Conservation (phyloP, 37 sponge, comb jelly and placozoan genomes). For the Spongilla lacustris region DNA sequence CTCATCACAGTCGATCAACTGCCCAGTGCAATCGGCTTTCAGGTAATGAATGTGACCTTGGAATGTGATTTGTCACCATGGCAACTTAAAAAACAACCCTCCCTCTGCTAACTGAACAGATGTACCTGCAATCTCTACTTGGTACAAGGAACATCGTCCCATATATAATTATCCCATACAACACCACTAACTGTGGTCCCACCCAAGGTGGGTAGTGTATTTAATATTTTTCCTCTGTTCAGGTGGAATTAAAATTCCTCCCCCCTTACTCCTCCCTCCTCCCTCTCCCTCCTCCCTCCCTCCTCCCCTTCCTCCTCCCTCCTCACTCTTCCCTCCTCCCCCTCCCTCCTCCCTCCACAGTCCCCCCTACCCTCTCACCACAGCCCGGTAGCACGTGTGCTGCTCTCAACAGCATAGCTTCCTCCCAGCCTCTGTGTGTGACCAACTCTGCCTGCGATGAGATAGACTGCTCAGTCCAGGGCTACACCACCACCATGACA, state of each 20-base stretch:
- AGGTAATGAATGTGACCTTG: not conserved
- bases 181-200: not conserved
- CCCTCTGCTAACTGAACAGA: not conserved
- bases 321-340: no score
- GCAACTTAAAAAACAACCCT: not conserved
- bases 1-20: not conserved
- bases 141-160: not conserved
- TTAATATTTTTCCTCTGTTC: not conserved
- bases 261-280: no score
- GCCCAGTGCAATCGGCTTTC: not conserved
- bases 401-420: not conserved
- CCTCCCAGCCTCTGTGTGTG: not conserved
- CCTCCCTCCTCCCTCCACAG: not conserved
- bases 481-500: not conserved
- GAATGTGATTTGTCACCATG: not conserved
- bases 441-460: not conserved
- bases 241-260: no score
- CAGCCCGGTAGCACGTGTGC: not conserved
- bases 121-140: not conserved
- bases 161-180: not conserved
- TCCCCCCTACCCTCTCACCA: not conserved
- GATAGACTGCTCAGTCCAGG: not conserved
- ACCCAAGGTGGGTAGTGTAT: not conserved
- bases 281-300: no score
- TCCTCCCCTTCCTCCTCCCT: no score